Percentiles rank a stretch among this genome's conserved stretches.
Evolutionary conservation across 2,888 invertebrate species (phyloP).

Genomic region (Operophtera brumata): DNA sequence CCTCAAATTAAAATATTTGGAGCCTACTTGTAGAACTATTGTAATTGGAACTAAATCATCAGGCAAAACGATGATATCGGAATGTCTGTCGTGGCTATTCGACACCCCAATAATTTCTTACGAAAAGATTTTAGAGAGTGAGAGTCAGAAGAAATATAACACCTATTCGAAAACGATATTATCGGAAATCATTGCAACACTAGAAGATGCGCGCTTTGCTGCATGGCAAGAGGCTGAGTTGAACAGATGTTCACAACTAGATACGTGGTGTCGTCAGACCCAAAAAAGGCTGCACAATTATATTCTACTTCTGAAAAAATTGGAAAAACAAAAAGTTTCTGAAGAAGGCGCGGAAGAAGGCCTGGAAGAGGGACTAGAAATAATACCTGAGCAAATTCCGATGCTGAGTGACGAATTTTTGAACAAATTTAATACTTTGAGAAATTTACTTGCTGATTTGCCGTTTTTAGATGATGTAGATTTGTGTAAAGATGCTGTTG

Average conservation of each 20-base stretch:
- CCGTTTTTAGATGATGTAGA: constrained; percentile 56
- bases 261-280: constrained; percentile 58
- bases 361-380: constrained; percentile 18
- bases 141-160: constrained; percentile 54
- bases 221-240: constrained; percentile 64
- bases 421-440: constrained; percentile 36
- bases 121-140: constrained; percentile 42
- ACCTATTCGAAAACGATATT: constrained; percentile 55
- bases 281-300: constrained; percentile 43
- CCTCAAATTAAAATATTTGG: constrained; percentile 79
- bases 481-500: constrained; percentile 44
- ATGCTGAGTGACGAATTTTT: constrained; percentile 21
- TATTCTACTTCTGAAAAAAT: constrained; percentile 41
- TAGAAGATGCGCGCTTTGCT: constrained; percentile 58
- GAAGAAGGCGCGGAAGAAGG: constrained; percentile 12
- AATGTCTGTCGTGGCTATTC: constrained; percentile 78
- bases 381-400: constrained; percentile 14
- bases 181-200: constrained; percentile 63
- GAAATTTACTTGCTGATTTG: constrained; percentile 43
- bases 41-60: constrained; percentile 81
- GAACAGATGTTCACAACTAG: constrained; percentile 55
- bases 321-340: constrained; percentile 3
- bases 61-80: constrained; percentile 81
- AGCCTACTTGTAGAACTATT: constrained; percentile 80
- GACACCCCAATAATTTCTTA: constrained; percentile 70